Conservation (phyloP, 2,797 vertebrate species). For the Botia kubotai region DNA sequence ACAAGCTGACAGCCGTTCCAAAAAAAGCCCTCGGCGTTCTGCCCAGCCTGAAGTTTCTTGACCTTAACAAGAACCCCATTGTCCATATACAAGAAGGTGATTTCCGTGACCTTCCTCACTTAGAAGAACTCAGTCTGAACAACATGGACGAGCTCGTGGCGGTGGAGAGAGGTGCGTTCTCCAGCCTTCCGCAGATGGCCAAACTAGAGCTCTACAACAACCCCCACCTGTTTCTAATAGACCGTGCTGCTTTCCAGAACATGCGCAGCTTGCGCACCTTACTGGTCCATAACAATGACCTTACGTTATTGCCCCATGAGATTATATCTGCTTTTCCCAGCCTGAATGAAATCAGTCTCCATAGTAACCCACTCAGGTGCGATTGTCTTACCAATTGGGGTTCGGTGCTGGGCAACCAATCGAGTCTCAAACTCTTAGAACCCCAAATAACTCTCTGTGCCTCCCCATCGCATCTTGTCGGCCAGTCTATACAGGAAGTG, state of each 20-base stretch:
- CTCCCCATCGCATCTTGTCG: constrained; percentile 73
- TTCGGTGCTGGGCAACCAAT: constrained; percentile 74
- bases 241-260: constrained; percentile 74
- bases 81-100: constrained; percentile 75
- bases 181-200: constrained; percentile 79
- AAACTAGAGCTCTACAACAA: constrained; percentile 83
- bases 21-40: constrained; percentile 76
- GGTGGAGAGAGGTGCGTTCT: constrained; percentile 78
- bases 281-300: constrained; percentile 78
- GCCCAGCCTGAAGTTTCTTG: constrained; percentile 83
- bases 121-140: constrained; percentile 85
- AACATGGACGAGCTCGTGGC: constrained; percentile 82
- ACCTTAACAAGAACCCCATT: constrained; percentile 84
- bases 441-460: constrained; percentile 78
- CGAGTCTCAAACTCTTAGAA: constrained; percentile 77
- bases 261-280: constrained; percentile 77
- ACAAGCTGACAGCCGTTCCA: constrained; percentile 78
- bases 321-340: constrained; percentile 72
- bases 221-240: constrained; percentile 77
- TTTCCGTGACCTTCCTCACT: constrained; percentile 79
- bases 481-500: constrained; percentile 76
- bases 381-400: constrained; percentile 82
- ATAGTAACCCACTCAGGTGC: constrained; percentile 84
- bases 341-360: constrained; percentile 74
- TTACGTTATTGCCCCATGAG: constrained; percentile 78